Evolutionary conservation across 2,888 invertebrate genomes (phyloP), one percentile per base, ranked within the genome.

Genomic region (Endotricha flammealis): DNA sequence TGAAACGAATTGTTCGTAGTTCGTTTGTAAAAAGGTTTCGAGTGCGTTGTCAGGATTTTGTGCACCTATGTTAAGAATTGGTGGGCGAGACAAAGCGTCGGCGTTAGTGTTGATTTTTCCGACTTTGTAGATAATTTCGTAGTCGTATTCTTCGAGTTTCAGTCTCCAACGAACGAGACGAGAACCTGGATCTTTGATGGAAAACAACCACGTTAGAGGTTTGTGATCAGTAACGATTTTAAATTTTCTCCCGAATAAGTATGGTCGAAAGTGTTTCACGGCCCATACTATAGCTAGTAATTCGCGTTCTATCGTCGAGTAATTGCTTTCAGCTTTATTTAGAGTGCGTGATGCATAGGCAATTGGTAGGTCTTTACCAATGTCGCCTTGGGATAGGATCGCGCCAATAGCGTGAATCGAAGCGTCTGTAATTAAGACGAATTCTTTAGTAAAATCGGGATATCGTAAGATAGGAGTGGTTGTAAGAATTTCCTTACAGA

Each of bases 401-500:
- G 58, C 53, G 0, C 48, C 47, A 7, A 65, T 27, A 0, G 59
- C 57, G 8, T 44, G 38, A 17, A 59, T 55, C 6, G 50, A 52
- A 0, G 65, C 62, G 24, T 68, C 67, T 1, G 53, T 45, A 1
- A 49, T 51, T 1, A 60, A 17, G 3, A 46, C 30, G 25, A 61
- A 53, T 1, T 12, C 47, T 39, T 59, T 46, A 0, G 40, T 35
- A 28, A 71, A 74, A 32, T 74, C 59, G 0, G 70, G 64, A 38
- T 64, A 69, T 33, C 42, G 37, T 1, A 74, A 43, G 0, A 72
- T 39, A 1, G 67, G 67, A 8, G 55, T 50, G 5, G 42, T 34
- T 0, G 17, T 35, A 0, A 56, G 29, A 34, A 36, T 37, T 7
- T 44, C 1, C 45, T 57, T 58, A 9, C 43, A 33, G 7, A 7